Evolutionary conservation across 1,140 invertebrate species (phyloP), one percentile per base, ranked within the genome.

Genomic region (Melipona quadrifasciata): DNA sequence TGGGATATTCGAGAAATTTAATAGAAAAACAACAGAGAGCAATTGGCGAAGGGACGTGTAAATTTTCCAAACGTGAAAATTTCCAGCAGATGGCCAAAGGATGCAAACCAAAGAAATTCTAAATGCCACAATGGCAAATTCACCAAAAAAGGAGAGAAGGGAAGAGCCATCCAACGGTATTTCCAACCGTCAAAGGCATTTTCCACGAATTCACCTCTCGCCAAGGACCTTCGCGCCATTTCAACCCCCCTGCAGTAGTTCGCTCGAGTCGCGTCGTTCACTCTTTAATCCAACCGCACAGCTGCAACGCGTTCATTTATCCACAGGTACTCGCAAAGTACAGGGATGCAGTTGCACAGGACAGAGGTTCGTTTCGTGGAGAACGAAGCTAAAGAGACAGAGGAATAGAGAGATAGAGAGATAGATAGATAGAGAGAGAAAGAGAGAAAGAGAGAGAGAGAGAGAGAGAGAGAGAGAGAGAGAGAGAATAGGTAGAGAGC

Each of bases 251-350:
- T 31, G 24, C 11, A n/a, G 5, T 4, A n/a, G 55, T 21, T 34
- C 57, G 6, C 74, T 39, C 31, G 5, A 2, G 19, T 47, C 39
- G 39, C 55, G 17, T 11, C 31, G 74, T 77, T 19, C 57, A 27
- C 58, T 55, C 68, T 80, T 72, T 80, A 80, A 80, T 80, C 68
- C 55, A 58, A n/a, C n/a, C 39, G 24, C 68, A 31, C 68, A 61
- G 34, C 24, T 67, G 80, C 47, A 24, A 53, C 77, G 64, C 61
- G 55, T 68, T 82, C 61, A 76, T 76, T 82, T 57, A 55, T 64
- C n/a, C 34, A 21, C 47, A 10, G 80, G 34, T 19, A 47, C 39
- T n/a, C 11, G 16, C 74, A 12, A 57, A 27, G 73, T 57, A 68
- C 58, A 57, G 64, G 51, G 51, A 71, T 68, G 77, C 61, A 65